These are phyloP conservation scores for Atrichornis clamosus DNA, from an alignment of 2,113 vertebrate genomes.

Conservation along the genomic window DNA sequence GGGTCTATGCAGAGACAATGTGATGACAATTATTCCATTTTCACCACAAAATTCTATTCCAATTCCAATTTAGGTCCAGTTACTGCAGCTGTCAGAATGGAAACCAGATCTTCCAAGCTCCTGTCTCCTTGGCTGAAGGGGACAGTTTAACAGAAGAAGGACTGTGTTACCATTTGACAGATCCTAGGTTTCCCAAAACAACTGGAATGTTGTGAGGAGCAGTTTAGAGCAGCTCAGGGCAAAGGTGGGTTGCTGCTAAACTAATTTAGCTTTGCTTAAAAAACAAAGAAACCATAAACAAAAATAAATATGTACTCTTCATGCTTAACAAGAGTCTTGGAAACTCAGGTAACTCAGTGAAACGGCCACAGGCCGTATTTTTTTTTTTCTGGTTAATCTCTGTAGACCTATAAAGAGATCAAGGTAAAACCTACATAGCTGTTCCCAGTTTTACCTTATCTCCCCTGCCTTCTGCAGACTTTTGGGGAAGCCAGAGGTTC, in stretches of 20 bases:
- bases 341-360: not conserved
- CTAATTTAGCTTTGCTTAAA: not conserved
- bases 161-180: not conserved
- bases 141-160: not conserved
- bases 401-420: not conserved
- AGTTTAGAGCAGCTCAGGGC: not conserved
- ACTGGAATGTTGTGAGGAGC: not conserved
- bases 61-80: not conserved
- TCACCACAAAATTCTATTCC: not conserved
- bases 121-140: not conserved
- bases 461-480: not conserved
- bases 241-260: not conserved
- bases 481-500: not conserved
- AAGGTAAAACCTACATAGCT: not conserved
- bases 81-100: not conserved
- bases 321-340: not conserved
- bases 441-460: not conserved
- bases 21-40: slow-evolving; percentile 1
- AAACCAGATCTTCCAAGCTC: not conserved
- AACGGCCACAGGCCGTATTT: not conserved
- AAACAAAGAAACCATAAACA: not conserved
- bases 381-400: not conserved
- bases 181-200: not conserved
- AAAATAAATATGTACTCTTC: not conserved
- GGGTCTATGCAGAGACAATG: not conserved